phyloP scores from a whole-genome alignment of 2,797 vertebrate genomes.

The Poecilia picta region DNA sequence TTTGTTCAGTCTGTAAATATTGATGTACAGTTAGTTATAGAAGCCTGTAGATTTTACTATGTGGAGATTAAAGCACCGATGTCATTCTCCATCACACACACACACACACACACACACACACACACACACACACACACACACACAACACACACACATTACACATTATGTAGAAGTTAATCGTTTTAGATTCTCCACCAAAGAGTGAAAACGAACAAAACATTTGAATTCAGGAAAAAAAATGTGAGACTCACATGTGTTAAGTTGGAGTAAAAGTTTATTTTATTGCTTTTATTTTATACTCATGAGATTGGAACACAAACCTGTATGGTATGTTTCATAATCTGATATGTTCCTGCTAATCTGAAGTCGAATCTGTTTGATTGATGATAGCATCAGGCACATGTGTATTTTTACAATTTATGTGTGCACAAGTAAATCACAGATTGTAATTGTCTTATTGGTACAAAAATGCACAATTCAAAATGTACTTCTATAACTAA shows the following conservation, averaged over 20 bases:
- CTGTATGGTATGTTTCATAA: too few relatives aligned
- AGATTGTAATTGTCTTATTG: neutral
- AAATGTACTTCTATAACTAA: too few relatives aligned
- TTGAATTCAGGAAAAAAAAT: slow-evolving; percentile 25
- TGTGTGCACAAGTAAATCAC: neutral
- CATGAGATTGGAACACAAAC: neutral
- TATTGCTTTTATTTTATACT: neutral
- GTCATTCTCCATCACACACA: slow-evolving; percentile 8
- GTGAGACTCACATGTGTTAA: neutral
- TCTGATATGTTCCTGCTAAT: neutral
- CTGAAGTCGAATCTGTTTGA: neutral
- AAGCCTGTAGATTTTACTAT: slow-evolving; percentile 32
- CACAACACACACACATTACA: neutral
- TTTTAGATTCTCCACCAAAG: slow-evolving; percentile 56
- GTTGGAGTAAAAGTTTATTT: neutral
- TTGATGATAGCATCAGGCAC: slow-evolving; percentile 46
- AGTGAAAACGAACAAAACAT: slow-evolving; percentile 41
- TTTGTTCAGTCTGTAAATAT: slow-evolving; percentile 37
- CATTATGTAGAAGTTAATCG: slow-evolving; percentile 6
- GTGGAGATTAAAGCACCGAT: neutral
- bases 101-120: neutral
- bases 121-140: too few relatives aligned
- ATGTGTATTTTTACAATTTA: slow-evolving; percentile 1
- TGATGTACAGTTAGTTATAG: slow-evolving; percentile 35
- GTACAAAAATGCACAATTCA: neutral